These are phyloP conservation scores for Scolopax mira DNA, from an alignment of 2,113 vertebrate genomes.

Conservation along the genomic window DNA sequence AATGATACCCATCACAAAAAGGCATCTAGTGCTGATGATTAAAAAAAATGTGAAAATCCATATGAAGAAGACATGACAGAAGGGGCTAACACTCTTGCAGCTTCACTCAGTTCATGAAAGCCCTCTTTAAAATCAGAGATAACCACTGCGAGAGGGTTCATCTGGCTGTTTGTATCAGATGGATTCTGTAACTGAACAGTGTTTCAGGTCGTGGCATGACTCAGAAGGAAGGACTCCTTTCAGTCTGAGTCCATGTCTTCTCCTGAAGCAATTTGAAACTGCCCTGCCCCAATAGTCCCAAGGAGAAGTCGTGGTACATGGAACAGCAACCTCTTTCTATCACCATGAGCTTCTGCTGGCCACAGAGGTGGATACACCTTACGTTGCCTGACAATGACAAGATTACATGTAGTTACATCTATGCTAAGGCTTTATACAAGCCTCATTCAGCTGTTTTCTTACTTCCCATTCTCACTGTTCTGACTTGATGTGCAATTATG, in stretches of 20 bases:
- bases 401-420: background rate
- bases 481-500: background rate
- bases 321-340: background rate
- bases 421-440: background rate
- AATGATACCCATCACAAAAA: background rate
- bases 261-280: background rate
- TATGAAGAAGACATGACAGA: background rate
- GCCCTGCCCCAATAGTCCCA: background rate
- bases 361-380: background rate
- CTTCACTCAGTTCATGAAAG: background rate
- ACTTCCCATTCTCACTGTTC: background rate
- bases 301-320: background rate
- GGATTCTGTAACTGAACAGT: background rate
- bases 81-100: background rate
- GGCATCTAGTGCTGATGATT: background rate
- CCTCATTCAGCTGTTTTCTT: background rate
- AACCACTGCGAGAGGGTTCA: background rate
- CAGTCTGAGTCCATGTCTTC: background rate
- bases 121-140: background rate
- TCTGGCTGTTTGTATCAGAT: rapidly evolving
- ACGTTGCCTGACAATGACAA: background rate
- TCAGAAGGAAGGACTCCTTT: background rate
- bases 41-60: background rate
- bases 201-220: background rate
- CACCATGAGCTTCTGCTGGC: background rate